Conservation (phyloP, 2,888 invertebrate genomes). For the Oscheius myriophilus region DNA sequence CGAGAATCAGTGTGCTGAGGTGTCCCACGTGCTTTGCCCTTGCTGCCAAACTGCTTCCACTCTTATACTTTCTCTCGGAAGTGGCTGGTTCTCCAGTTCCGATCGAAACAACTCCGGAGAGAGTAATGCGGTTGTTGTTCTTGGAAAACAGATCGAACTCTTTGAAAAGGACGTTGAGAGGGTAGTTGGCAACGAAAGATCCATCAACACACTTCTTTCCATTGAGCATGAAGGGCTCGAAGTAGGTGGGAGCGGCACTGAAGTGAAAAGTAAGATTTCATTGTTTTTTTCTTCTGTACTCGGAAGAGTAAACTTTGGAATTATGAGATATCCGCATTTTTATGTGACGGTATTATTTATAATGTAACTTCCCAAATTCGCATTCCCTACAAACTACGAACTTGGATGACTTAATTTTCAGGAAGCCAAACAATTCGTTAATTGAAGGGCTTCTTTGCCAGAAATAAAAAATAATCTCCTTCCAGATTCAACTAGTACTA, state of each 20-base stretch:
- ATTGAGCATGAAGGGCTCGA: constrained; percentile 58
- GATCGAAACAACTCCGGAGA: constrained; percentile 62
- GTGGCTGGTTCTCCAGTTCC: constrained; percentile 64
- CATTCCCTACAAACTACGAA: too few species aligned
- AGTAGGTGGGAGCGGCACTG: constrained; percentile 67
- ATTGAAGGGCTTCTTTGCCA: too few species aligned
- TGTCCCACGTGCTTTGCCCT: constrained; percentile 59
- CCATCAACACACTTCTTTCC: constrained; percentile 63
- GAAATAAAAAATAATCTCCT: too few species aligned
- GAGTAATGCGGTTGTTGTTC: constrained; percentile 50
- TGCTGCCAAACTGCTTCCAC: constrained; percentile 52
- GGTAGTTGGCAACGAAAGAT: constrained; percentile 66
- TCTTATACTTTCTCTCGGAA: constrained; percentile 47
- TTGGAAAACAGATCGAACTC: constrained; percentile 61
- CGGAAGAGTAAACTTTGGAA: background rate
- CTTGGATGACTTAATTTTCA: too few species aligned
- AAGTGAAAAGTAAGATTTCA: constrained; percentile 20
- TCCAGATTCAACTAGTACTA: too few species aligned
- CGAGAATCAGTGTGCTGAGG: constrained; percentile 58
- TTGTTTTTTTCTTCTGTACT: too few species aligned
- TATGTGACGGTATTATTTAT: too few species aligned
- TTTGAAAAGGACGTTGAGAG: constrained; percentile 63
- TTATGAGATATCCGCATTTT: background rate
- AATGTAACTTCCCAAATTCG: too few species aligned
- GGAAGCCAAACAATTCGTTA: too few species aligned